Base-by-base conservation (phyloP, 1,140 invertebrate species). In the Planococcus citri region DNA sequence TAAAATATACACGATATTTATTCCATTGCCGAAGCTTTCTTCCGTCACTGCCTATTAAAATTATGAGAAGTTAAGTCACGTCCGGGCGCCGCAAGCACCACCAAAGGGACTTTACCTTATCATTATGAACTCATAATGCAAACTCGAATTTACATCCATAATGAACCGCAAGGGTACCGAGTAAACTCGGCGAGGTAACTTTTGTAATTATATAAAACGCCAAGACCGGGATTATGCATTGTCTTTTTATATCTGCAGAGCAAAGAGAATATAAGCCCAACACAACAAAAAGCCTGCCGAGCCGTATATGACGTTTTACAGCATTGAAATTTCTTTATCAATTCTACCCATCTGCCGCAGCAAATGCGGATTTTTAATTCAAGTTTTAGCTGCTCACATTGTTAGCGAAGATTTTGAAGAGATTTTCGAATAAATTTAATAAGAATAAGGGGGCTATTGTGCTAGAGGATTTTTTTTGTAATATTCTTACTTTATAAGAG, bases 81-180 rank as follows among this genome's bases (percentile, higher is more conserved):
- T 64, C 60, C 41, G 21, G 10, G 60, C 25, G 60, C 60, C 51
- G 17, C 21, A n/a, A 22, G 51, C 51, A 20, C 51, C 17, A 58
- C 51, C 60, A 64, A 64, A 64, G 60, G 60, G 60, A 64, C 60
- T 64, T 64, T 64, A 64, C 60, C 60, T 64, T 64, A 64, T 64
- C 60, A 64, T 64, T 64, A 64, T 64, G 60, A 64, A 64, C 60
- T 64, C 60, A 64, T 64, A 64, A 64, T 64, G 60, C 60, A 64
- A 64, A 64, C 60, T 64, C 60, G 60, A 64, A 64, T 64, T 64
- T 64, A 64, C 60, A 64, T 64, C 60, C 60, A 64, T 64, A 64
- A 64, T 64, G 60, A 64, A 64, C 60, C 60, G 25, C 60, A 64
- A 24, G 60, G 60, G 60, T 64, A 64, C 60, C 6, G 51, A 20